Base-by-base conservation (phyloP, 2,888 invertebrate genomes). In the Mimas tiliae region DNA sequence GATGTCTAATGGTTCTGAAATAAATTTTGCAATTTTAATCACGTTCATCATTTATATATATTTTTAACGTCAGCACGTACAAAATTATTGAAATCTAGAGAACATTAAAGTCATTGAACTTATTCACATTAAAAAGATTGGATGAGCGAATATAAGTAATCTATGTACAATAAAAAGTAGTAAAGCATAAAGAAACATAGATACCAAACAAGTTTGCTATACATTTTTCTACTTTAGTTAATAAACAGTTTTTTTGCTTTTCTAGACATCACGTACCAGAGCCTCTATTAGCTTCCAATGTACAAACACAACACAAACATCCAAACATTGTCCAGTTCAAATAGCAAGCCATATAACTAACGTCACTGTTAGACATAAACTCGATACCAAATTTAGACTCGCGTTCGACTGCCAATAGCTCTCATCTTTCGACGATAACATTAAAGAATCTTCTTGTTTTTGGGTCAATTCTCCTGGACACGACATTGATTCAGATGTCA, bases 391-490 rank as follows among this genome's bases (percentile, higher is more conserved):
- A 64, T 72, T 82, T 62, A 72, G 71, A 74, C 87, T 83, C 12
- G 81, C 83, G 74, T 80, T 89, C 0, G 84, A 70, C 68, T 82
- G 82, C 91, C 91, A 91, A 68, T 84, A 92, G 64, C 76, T 88
- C 76, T 91, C 88, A 12, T 90, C 90, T 78, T 91, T 90, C 1
- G 93, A 90, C 1, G 91, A 92, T 0, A 93, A 79, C 92, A 93
- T 93, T 21, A 91, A 70, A 0, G 93, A 91, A 67, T 91, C 93
- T 80, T 92, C 90, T 1, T 88, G 85, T 58, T 89, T 91, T 66
- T 85, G 87, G 0, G 79, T 72, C 12, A 85, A 62, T 67, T 88
- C 83, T 51, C 81, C 83, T 3, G 86, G 84, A 68, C 93, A 93
- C 14, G 86, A 87, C 55, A 93, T 72, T 7, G 81, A 73, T 67